These are phyloP conservation scores for Diorhabda sublineata DNA, from an alignment of 1,140 invertebrate species.

Conservation along the genomic window DNA sequence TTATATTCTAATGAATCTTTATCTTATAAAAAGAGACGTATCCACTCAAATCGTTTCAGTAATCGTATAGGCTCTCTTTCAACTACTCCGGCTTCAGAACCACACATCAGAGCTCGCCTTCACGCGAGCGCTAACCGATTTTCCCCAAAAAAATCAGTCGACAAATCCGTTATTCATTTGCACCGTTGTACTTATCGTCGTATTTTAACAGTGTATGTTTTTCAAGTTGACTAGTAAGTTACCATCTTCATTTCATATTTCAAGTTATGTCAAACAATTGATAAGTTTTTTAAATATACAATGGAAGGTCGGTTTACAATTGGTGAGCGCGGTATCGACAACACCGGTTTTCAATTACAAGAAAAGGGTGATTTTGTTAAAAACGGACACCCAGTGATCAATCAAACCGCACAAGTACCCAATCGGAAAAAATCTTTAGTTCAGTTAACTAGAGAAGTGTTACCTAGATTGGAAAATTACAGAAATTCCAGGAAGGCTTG, in stretches of 20 bases:
- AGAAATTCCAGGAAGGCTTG: constrained; percentile 70
- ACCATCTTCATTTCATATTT: no score
- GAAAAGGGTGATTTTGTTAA: constrained; percentile 28
- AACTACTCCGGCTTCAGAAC: no score
- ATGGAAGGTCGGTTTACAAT: constrained; percentile 26
- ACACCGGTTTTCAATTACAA: constrained; percentile 36
- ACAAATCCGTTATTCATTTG: no score
- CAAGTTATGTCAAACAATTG: no score
- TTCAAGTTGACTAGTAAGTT: no score
- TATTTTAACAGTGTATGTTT: no score
- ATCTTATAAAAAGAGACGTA: constrained; percentile 10
- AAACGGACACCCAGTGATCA: constrained; percentile 9
- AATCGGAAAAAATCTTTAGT: constrained; percentile 52
- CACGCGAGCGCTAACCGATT: no score
- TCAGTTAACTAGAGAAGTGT: constrained; percentile 66
- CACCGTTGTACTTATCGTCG: no score
- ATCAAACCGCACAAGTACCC: constrained; percentile 8
- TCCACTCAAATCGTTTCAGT: constrained; percentile 22
- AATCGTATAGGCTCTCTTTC: neutral
- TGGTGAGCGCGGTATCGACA: constrained; percentile 28
- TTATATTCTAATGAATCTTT: constrained; percentile 2
- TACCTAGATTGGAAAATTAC: constrained; percentile 86
- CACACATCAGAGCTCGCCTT: no score
- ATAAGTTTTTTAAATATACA: neutral
- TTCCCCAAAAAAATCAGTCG: no score